phyloP scores from a whole-genome alignment of 2,113 vertebrate genomes.

The Tragulus kanchil region DNA sequence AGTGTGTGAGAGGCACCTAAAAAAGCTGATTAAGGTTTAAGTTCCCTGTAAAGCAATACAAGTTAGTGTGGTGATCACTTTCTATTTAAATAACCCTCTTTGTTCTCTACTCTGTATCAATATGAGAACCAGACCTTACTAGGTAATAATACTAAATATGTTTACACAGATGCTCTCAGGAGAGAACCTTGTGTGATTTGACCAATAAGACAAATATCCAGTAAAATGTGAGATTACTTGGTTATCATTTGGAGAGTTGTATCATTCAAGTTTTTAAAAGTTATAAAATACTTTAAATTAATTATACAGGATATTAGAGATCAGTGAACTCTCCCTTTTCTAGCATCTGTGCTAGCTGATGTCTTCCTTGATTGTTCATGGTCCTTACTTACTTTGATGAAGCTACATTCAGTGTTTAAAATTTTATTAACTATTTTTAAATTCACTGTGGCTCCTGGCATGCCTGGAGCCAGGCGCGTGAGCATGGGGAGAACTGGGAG shows the following conservation, averaged over 20 bases:
- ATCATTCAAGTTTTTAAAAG: background rate
- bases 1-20: conserved; percentile 63
- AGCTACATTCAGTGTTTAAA: background rate
- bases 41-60: conserved; percentile 74
- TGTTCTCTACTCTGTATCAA: background rate
- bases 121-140: conserved; percentile 27
- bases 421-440: too few species aligned
- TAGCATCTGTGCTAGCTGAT: background rate
- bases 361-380: background rate
- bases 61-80: conserved; percentile 43
- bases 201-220: background rate
- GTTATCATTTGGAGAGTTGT: background rate
- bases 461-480: background rate
- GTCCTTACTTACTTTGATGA: conserved; percentile 17
- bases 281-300: background rate
- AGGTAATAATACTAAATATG: background rate
- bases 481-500: background rate
- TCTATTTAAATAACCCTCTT: conserved; percentile 67
- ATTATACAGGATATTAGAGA: background rate
- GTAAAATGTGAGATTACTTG: background rate
- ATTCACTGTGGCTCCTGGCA: background rate
- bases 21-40: conserved; percentile 80
- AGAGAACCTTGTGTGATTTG: background rate
- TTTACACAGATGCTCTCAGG: background rate
- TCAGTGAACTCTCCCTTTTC: background rate